Conservation (phyloP, 2,797 vertebrate species). For the Hapalemur alaotrensis region DNA sequence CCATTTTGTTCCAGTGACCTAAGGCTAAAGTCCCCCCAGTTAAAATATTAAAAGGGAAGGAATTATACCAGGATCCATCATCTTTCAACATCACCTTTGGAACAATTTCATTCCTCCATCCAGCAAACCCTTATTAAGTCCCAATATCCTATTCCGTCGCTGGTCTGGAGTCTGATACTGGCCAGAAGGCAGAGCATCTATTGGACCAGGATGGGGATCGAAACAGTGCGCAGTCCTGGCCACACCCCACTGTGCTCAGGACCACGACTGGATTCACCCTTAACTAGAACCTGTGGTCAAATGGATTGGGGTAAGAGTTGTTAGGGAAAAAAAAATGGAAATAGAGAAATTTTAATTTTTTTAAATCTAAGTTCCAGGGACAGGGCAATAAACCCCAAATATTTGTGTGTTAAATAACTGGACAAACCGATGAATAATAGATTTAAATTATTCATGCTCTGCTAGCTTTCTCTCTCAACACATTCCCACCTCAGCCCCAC, state of each 20-base stretch:
- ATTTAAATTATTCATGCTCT: neutral
- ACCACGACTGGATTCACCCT: neutral
- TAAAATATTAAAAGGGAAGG: neutral
- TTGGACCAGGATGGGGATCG: accelerated
- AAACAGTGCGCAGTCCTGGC: neutral
- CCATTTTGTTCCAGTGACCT: neutral
- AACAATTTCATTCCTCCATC: neutral
- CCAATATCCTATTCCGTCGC: neutral
- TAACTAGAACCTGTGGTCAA: neutral
- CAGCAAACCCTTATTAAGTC: neutral
- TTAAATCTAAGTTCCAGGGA: neutral
- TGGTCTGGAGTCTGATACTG: neutral
- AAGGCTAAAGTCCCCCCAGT: neutral
- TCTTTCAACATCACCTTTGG: neutral
- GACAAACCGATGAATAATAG: neutral
- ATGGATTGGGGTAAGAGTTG: neutral
- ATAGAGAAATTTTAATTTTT: neutral
- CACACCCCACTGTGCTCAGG: neutral
- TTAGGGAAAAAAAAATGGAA: neutral
- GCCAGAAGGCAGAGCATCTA: neutral
- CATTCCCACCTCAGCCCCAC: neutral
- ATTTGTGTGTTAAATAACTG: neutral
- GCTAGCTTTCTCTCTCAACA: neutral
- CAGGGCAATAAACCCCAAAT: neutral
- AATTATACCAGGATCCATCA: too few relatives aligned